Percentiles rank a stretch among this genome's conserved stretches.
Conservation (phyloP, 2,797 vertebrate genomes). For the Chloroceryle amazona region DNA sequence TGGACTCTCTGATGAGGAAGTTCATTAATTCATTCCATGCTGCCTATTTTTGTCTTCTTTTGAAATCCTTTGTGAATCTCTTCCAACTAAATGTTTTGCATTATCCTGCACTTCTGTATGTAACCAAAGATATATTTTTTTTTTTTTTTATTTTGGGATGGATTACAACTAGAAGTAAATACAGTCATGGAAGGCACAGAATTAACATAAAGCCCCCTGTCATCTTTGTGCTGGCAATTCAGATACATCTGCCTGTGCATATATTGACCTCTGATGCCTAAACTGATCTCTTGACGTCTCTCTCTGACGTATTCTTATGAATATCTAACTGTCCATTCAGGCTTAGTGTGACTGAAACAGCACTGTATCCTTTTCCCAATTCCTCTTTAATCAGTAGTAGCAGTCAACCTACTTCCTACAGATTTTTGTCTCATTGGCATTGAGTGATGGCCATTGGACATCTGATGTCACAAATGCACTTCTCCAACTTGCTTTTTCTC, state of each 20-base stretch:
- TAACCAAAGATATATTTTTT: not conserved
- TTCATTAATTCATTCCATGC: not conserved
- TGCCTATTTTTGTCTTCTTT: not conserved
- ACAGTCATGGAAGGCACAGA: not conserved
- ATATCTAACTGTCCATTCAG: not conserved
- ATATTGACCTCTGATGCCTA: not conserved
- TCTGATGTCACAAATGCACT: rapidly evolving
- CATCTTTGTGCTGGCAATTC: not conserved
- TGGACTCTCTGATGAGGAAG: not conserved
- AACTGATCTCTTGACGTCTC: not conserved
- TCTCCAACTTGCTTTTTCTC: not conserved
- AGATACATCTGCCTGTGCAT: not conserved
- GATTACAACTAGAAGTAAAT: not conserved
- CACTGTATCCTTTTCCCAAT: not conserved
- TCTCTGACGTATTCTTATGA: not conserved
- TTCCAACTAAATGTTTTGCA: not conserved
- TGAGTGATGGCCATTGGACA: not conserved
- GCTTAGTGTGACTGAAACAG: not conserved
- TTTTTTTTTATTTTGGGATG: not conserved
- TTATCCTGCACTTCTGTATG: not conserved
- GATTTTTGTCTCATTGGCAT: not conserved
- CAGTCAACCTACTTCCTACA: not conserved
- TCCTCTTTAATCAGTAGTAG: not conserved
- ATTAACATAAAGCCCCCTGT: not conserved
- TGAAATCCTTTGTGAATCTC: not conserved